Conservation (phyloP, 2,888 invertebrate species). For the Coelopa pilipes region DNA sequence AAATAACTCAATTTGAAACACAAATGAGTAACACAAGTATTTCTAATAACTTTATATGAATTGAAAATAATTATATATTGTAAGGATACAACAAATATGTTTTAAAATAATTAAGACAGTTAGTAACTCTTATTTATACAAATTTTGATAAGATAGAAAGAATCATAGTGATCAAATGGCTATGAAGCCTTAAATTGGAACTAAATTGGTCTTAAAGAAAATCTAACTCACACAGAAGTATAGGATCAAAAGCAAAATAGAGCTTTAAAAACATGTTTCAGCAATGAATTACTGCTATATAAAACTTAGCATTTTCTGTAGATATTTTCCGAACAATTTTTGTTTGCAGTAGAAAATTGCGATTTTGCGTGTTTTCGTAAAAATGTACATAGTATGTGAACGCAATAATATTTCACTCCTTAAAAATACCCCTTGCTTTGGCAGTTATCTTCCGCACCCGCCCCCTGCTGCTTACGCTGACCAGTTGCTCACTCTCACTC, state of each 20-base stretch:
- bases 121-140: neutral
- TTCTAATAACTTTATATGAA: too few relatives aligned
- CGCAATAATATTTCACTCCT: slow-evolving; percentile 56
- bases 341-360: slow-evolving; percentile 1
- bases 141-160: neutral
- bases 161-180: neutral
- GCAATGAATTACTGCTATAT: neutral
- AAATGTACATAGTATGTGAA: neutral
- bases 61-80: neutral
- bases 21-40: too few relatives aligned
- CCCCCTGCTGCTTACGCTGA: slow-evolving; percentile 82
- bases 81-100: neutral
- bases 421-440: slow-evolving; percentile 76
- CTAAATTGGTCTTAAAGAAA: slow-evolving; percentile 20
- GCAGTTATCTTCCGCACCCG: slow-evolving; percentile 85
- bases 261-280: slow-evolving; percentile 1
- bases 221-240: neutral
- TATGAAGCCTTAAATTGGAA: slow-evolving; percentile 4
- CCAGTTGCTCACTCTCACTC: slow-evolving; percentile 60
- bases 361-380: neutral
- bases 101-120: neutral
- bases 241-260: too few relatives aligned
- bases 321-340: neutral
- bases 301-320: too few relatives aligned
- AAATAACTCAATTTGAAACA: neutral